Evolutionary conservation across 2,113 vertebrate genomes (phyloP).

Genomic region (Argyrosomus japonicus): DNA sequence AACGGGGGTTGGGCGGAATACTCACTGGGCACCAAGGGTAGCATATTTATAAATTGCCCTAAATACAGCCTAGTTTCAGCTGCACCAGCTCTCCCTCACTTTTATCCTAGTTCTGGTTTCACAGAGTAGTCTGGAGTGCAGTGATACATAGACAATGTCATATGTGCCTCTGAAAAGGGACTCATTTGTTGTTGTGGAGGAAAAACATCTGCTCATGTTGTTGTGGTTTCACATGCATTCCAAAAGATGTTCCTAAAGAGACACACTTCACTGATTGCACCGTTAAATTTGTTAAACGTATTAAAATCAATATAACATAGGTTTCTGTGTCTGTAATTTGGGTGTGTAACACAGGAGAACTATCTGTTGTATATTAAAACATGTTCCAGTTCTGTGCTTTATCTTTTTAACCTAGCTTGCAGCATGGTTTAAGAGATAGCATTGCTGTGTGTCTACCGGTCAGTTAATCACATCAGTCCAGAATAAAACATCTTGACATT

Average conservation of each 20-base stretch:
- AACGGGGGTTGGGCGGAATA: conserved; percentile 65
- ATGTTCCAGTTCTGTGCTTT: not conserved
- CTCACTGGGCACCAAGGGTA: conserved; percentile 69
- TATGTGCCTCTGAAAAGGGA: not conserved
- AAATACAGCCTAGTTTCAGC: conserved; percentile 78
- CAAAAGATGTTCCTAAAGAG: not conserved
- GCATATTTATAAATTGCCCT: conserved; percentile 87
- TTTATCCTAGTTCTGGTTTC: conserved; percentile 78
- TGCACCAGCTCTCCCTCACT: conserved; percentile 67
- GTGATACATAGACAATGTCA: not conserved
- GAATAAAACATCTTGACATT: not conserved
- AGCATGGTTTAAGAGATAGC: not conserved
- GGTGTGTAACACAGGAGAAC: not conserved
- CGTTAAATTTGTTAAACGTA: not conserved
- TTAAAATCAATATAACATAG: not conserved
- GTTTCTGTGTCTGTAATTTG: not conserved
- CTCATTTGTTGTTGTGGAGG: not conserved
- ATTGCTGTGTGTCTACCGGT: not conserved
- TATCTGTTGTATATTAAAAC: not conserved
- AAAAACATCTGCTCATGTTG: not conserved
- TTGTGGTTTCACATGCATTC: not conserved
- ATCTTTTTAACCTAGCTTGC: not conserved
- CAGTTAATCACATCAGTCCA: not conserved
- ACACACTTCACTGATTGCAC: not conserved
- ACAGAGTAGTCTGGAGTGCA: conserved; percentile 29